Conservation (phyloP, 2,797 vertebrate species). For the Eulemur mongoz region DNA sequence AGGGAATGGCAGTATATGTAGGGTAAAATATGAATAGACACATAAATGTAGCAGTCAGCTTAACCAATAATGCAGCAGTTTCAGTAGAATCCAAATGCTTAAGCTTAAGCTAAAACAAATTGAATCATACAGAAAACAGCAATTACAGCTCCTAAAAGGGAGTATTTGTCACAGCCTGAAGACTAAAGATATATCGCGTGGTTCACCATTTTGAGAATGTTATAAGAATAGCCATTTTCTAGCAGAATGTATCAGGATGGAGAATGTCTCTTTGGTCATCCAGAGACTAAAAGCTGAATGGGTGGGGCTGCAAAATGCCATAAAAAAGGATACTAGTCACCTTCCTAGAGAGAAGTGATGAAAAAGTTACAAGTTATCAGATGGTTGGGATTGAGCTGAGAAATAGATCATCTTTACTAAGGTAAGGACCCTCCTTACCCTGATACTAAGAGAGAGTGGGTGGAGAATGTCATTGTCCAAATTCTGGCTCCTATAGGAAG, state of each 20-base stretch:
- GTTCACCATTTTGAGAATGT: background rate
- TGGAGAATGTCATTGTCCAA: background rate
- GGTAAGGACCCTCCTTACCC: background rate
- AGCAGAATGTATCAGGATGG: background rate
- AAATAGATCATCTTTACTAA: background rate
- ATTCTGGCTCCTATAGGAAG: background rate
- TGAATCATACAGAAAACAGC: background rate
- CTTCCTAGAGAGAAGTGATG: background rate
- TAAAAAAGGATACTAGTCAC: background rate
- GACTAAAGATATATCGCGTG: background rate
- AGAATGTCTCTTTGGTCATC: background rate
- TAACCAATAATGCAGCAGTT: background rate
- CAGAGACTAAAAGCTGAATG: background rate
- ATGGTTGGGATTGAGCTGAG: background rate
- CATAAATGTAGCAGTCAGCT: background rate
- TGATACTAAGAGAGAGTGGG: background rate
- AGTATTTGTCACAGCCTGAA: background rate
- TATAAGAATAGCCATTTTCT: background rate
- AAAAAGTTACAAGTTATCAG: background rate
- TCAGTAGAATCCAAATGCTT: background rate
- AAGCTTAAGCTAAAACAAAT: background rate
- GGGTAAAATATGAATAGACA: background rate
- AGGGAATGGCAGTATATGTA: background rate
- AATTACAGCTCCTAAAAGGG: background rate
- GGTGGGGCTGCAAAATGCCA: background rate